These are phyloP conservation scores for Rhinatrema bivittatum DNA, from an alignment of 2,797 vertebrate species.

Conservation along the genomic window DNA sequence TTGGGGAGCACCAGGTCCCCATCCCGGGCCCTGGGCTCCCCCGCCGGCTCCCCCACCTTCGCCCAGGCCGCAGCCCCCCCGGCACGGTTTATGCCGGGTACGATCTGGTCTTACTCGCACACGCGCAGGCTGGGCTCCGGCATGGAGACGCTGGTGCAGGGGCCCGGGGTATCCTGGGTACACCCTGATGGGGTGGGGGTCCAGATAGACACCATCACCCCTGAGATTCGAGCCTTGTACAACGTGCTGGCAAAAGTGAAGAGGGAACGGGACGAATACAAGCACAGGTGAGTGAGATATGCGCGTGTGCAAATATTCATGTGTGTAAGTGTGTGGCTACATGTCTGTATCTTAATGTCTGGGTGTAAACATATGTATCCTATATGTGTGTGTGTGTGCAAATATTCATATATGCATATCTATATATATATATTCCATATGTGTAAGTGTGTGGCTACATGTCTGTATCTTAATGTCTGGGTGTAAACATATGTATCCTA, in stretches of 20 bases:
- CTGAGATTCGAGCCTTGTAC: slow-evolving; percentile 91
- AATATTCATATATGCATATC: no score
- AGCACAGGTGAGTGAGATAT: slow-evolving; percentile 75
- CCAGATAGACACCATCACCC: slow-evolving; percentile 93
- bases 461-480: no score
- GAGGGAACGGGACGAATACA: slow-evolving; percentile 91
- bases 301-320: no score
- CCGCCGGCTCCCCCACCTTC: slow-evolving; percentile 42
- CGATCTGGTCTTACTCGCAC: slow-evolving; percentile 91
- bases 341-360: no score
- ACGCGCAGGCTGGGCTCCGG: slow-evolving; percentile 69
- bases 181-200: slow-evolving; percentile 93
- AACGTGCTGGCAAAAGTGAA: slow-evolving; percentile 96
- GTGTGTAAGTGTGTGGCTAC: no score
- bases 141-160: slow-evolving; percentile 71
- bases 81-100: slow-evolving; percentile 78
- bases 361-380: no score
- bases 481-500: no score
- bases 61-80: slow-evolving; percentile 32
- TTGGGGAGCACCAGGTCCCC: slow-evolving; percentile 33
- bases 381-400: no score
- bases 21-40: slow-evolving; percentile 58
- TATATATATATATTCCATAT: background rate
- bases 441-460: background rate
- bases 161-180: slow-evolving; percentile 84